Conservation (phyloP, 2,797 vertebrate genomes). For the Gymnoscopelus braueri region DNA sequence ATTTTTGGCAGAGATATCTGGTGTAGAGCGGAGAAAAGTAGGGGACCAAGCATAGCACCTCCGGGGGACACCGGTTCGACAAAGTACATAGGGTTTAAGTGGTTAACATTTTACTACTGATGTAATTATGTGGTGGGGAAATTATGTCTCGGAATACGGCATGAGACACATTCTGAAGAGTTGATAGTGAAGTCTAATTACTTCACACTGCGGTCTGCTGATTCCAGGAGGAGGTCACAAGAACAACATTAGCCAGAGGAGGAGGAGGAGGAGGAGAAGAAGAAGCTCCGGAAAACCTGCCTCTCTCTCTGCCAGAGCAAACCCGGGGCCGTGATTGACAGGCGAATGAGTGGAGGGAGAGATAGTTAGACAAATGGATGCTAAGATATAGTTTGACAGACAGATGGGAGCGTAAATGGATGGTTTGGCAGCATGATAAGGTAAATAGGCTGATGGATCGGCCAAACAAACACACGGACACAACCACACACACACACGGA, state of each 20-base stretch:
- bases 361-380: constrained; percentile 86
- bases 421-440: constrained; percentile 87
- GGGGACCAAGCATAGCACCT: no score
- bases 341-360: constrained; percentile 76
- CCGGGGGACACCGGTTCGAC: no score
- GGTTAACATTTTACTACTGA: neutral
- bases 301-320: constrained; percentile 49
- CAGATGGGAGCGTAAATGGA: constrained; percentile 85
- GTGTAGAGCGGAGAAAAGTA: no score
- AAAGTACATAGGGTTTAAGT: no score
- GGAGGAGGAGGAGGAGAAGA: neutral
- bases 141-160: constrained; percentile 27
- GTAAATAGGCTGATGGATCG: constrained; percentile 87
- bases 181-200: constrained; percentile 61
- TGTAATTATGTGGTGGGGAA: constrained; percentile 28
- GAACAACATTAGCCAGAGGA: constrained; percentile 49
- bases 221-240: constrained; percentile 56
- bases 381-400: constrained; percentile 86
- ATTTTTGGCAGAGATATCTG: no score
- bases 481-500: no score
- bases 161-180: constrained; percentile 47
- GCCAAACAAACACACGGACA: constrained; percentile 76
- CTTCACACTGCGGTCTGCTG: constrained; percentile 47
- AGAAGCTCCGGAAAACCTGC: constrained; percentile 32
- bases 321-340: constrained; percentile 75